Evolutionary conservation across 2,113 vertebrate genomes (phyloP).

Genomic region (Elephas maximus): DNA sequence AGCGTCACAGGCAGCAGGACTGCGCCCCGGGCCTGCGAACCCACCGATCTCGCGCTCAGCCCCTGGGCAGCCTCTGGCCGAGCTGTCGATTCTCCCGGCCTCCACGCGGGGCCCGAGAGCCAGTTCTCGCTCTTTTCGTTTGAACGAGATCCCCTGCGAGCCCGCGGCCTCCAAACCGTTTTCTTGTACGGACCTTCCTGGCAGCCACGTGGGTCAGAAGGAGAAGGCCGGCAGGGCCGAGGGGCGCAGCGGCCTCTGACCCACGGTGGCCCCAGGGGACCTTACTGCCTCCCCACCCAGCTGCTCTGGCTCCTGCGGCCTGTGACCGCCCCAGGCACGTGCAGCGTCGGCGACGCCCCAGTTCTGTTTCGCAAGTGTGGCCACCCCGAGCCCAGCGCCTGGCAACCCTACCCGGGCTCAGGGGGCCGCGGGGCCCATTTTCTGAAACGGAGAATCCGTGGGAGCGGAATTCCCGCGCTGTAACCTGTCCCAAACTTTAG

Average conservation of each 20-base stretch:
- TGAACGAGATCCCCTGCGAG: background rate
- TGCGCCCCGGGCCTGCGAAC: background rate
- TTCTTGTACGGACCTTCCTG: background rate
- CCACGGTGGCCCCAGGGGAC: no score
- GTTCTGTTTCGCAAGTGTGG: background rate
- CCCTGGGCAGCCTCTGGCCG: background rate
- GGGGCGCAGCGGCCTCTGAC: background rate
- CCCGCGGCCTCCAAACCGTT: constrained; percentile 63
- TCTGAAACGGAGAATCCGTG: background rate
- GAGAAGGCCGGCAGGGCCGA: background rate
- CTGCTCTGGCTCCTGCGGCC: background rate
- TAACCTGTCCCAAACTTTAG: background rate
- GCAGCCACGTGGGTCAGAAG: background rate
- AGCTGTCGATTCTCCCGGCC: background rate
- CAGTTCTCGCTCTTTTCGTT: constrained; percentile 70
- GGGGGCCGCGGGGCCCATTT: no score
- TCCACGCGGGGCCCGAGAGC: background rate
- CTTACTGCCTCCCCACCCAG: no score
- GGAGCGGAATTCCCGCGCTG: background rate
- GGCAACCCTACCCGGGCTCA: background rate
- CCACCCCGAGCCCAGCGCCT: background rate
- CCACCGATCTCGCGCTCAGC: background rate
- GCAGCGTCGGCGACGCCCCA: background rate
- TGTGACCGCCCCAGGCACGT: background rate
- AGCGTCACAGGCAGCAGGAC: background rate